These are phyloP conservation scores for Pherbina coryleti DNA, from an alignment of 2,888 invertebrate genomes.

Conservation along the genomic window DNA sequence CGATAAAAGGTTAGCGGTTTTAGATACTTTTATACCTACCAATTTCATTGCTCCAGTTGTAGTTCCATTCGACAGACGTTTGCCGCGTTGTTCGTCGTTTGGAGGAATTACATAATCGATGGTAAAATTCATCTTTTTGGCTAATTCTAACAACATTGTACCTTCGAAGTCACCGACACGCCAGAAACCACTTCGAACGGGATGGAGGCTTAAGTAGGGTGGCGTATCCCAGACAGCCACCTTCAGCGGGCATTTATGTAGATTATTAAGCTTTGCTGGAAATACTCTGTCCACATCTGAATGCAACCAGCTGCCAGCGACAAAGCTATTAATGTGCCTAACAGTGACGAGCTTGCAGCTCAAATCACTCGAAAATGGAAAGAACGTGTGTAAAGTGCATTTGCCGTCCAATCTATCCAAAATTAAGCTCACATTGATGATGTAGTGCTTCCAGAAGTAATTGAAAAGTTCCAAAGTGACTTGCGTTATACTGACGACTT, in stretches of 20 bases:
- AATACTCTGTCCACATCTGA: constrained; percentile 38
- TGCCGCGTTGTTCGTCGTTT: constrained; percentile 49
- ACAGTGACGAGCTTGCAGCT: constrained; percentile 39
- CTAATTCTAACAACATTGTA: constrained; percentile 48
- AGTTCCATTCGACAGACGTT: constrained; percentile 48
- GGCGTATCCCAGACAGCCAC: constrained; percentile 51
- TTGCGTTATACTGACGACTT: background rate
- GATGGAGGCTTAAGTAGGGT: constrained; percentile 48
- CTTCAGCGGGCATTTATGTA: constrained; percentile 45
- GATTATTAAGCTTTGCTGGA: constrained; percentile 47
- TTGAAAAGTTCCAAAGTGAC: constrained; percentile 7
- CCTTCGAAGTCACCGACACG: constrained; percentile 53
- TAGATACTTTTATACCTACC: constrained; percentile 47
- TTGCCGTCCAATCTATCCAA: constrained; percentile 28
- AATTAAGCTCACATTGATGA: constrained; percentile 50
- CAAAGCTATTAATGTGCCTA: constrained; percentile 9
- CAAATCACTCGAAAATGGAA: constrained; percentile 43
- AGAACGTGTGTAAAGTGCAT: constrained; percentile 47
- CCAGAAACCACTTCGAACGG: constrained; percentile 34
- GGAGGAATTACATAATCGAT: constrained; percentile 46
- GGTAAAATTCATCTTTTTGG: constrained; percentile 51
- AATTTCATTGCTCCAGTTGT: constrained; percentile 51
- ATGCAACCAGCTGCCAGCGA: constrained; percentile 1
- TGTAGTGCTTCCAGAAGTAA: constrained; percentile 50
- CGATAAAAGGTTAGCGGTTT: no score